Conservation (phyloP, 2,797 vertebrate genomes). For the Tangara arthus region DNA sequence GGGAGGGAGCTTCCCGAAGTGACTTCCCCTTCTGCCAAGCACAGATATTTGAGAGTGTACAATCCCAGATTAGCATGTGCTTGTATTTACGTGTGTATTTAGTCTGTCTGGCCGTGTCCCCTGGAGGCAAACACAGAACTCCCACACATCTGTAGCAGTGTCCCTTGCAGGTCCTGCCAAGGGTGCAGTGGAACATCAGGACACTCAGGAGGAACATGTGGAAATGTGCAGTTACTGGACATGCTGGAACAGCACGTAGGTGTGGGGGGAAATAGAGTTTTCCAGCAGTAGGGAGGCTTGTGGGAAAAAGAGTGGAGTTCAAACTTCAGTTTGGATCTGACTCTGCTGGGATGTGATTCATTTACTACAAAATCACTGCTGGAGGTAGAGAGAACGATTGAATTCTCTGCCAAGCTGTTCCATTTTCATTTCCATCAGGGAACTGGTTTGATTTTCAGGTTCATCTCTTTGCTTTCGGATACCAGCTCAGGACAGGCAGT, state of each 20-base stretch:
- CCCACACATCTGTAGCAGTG: background rate
- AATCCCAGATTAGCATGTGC: background rate
- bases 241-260: background rate
- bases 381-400: background rate
- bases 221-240: background rate
- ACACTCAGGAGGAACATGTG: background rate
- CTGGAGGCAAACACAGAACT: background rate
- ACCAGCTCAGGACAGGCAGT: background rate
- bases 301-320: background rate
- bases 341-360: background rate
- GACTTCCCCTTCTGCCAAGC: background rate
- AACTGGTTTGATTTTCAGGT: background rate
- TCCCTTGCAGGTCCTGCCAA: background rate
- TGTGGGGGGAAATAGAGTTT: background rate
- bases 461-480: background rate
- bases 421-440: background rate
- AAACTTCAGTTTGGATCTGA: background rate
- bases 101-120: background rate
- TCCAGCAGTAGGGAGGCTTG: background rate
- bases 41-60: background rate
- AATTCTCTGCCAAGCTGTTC: background rate
- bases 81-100: background rate
- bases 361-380: background rate
- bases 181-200: background rate
- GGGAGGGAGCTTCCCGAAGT: background rate